Percentiles rank a stretch among this genome's conserved stretches.
phyloP scores from a whole-genome alignment of 2,888 invertebrate species.

The Pristionchus exspectatus region DNA sequence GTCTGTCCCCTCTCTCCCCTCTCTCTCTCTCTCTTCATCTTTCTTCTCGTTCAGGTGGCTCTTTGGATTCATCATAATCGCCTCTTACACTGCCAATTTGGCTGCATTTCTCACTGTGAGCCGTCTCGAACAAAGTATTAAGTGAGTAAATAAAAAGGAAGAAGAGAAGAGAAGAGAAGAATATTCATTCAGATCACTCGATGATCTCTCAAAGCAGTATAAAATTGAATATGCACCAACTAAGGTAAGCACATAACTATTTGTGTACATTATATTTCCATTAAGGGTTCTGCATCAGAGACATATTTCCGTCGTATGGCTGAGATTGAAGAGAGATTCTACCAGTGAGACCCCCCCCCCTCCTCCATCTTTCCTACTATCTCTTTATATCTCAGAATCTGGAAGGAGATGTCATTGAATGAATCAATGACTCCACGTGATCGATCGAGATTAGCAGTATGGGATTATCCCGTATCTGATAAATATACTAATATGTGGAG shows the following conservation, averaged over 20 bases:
- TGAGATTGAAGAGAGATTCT: constrained; percentile 93
- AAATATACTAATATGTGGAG: constrained; percentile 99
- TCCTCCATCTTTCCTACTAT: no score
- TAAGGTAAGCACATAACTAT: no score
- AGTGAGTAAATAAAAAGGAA: neutral
- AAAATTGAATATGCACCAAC: constrained; percentile 94
- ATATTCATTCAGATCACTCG: constrained; percentile 82
- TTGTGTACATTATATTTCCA: constrained; percentile 58
- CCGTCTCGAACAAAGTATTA: constrained; percentile 71
- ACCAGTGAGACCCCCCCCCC: constrained; percentile 85
- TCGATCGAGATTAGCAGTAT: constrained; percentile 93
- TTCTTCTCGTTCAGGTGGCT: constrained; percentile 85
- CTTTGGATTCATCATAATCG: constrained; percentile 98
- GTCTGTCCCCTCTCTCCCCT: no score
- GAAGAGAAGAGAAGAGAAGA: neutral
- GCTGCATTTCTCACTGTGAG: constrained; percentile 94
- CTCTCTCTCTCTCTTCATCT: no score
- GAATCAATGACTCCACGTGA: constrained; percentile 92
- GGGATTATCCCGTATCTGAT: constrained; percentile 99
- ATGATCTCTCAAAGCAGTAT: constrained; percentile 95
- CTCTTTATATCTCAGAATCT: constrained; percentile 85
- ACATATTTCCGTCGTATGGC: constrained; percentile 97
- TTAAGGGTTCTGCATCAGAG: constrained; percentile 91
- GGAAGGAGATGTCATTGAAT: constrained; percentile 98
- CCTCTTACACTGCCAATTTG: constrained; percentile 97